Conservation (phyloP, 2,797 vertebrate genomes). For the Phrynocephalus guinanensis region DNA sequence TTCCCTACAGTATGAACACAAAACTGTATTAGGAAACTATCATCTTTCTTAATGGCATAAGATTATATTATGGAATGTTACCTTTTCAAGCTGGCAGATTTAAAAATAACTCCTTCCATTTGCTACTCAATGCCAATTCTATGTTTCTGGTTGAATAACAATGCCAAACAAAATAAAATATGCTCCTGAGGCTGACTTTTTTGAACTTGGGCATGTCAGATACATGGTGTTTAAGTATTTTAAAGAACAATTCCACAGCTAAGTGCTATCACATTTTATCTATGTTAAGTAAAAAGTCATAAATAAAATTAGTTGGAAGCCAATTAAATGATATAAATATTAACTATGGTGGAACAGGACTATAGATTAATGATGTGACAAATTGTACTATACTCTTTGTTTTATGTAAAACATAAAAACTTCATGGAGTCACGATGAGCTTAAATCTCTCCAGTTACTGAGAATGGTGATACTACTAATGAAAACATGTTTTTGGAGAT, state of each 20-base stretch:
- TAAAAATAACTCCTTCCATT: conserved; percentile 8
- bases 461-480: conserved; percentile 38
- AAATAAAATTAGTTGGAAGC: conserved; percentile 22
- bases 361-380: background rate
- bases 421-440: conserved; percentile 12
- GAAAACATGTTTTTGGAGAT: conserved; percentile 17
- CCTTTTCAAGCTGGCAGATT: conserved; percentile 2
- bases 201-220: conserved; percentile 31
- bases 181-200: conserved; percentile 31
- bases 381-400: background rate
- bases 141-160: background rate
- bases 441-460: conserved; percentile 29
- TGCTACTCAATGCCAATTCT: conserved; percentile 1
- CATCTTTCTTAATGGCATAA: background rate
- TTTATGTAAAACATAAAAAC: background rate
- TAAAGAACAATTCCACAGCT: conserved; percentile 8
- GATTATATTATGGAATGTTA: background rate
- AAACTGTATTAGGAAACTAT: background rate
- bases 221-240: conserved; percentile 8
- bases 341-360: conserved; percentile 33
- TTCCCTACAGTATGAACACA: background rate
- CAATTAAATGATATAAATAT: conserved; percentile 8
- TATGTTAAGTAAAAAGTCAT: conserved; percentile 8
- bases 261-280: background rate
- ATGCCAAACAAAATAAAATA: conserved; percentile 49